Evolutionary conservation across 1,140 invertebrate species (phyloP).

Genomic region (Ditylenchus dipsaci): DNA sequence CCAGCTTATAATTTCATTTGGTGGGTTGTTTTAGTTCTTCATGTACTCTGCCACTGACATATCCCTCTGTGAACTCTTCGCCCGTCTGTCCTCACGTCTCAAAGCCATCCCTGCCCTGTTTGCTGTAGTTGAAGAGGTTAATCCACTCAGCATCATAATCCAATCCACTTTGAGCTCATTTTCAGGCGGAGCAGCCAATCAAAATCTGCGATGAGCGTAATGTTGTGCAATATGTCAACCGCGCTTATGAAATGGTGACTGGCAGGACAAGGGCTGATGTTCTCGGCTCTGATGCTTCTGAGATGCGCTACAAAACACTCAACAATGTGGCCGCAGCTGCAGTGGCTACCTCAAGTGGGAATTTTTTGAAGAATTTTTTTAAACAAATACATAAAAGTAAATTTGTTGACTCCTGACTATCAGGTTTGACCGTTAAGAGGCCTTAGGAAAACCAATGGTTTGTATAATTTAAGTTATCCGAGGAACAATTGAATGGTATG

Average conservation of each 20-base stretch:
- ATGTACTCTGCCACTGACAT: slow-evolving; percentile 42
- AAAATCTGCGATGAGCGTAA: slow-evolving; percentile 57
- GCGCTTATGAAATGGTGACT: slow-evolving; percentile 53
- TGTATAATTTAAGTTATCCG: too few species aligned
- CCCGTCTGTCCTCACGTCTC: slow-evolving; percentile 42
- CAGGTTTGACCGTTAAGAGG: too few species aligned
- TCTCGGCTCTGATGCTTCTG: slow-evolving; percentile 40
- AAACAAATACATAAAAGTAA: neutral
- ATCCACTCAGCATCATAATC: neutral
- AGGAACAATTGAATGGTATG: too few species aligned
- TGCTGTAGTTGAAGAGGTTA: slow-evolving; percentile 52
- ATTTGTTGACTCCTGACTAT: neutral
- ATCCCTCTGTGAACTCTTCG: slow-evolving; percentile 51
- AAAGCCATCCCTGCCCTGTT: slow-evolving; percentile 56
- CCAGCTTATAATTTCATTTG: too few species aligned
- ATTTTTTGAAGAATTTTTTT: slow-evolving; percentile 1
- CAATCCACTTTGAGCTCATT: neutral
- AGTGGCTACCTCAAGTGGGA: neutral
- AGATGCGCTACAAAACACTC: slow-evolving; percentile 31
- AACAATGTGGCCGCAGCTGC: slow-evolving; percentile 6
- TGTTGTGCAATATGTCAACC: slow-evolving; percentile 54
- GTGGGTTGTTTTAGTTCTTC: slow-evolving; percentile 22
- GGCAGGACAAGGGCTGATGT: slow-evolving; percentile 46
- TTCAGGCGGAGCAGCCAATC: slow-evolving; percentile 54
- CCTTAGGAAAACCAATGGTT: too few species aligned